A percentile compares a stretch with the other conserved stretches of the same genome.
Evolutionary conservation across 1,140 invertebrate genomes (phyloP).

Genomic region (Caenorhabditis tropicalis): DNA sequence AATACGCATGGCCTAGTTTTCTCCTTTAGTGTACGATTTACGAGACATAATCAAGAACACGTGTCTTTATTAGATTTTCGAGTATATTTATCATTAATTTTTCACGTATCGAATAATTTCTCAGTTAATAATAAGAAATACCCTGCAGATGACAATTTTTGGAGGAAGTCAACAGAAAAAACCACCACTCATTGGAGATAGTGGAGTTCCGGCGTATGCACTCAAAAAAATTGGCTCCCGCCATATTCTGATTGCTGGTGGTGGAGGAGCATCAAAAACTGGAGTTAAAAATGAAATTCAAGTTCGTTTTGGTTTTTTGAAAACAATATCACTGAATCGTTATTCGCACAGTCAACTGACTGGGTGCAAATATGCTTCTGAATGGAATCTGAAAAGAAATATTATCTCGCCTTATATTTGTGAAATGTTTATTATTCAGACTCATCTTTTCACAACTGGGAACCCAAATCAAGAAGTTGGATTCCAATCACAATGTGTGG

Average conservation of each 20-base stretch:
- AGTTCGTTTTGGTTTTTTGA: slow-evolving; percentile 59
- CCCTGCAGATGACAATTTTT: slow-evolving; percentile 31
- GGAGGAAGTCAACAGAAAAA: not conserved
- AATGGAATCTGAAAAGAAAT: too few species aligned
- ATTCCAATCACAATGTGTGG: not conserved
- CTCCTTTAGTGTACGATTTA: not conserved
- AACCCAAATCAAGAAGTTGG: slow-evolving; percentile 6
- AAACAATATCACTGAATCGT: not conserved
- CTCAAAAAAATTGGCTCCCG: slow-evolving; percentile 87
- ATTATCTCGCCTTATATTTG: too few species aligned
- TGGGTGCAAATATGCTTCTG: too few species aligned
- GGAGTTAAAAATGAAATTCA: slow-evolving; percentile 92
- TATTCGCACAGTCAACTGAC: too few species aligned
- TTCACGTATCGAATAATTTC: too few species aligned
- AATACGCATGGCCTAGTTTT: not conserved
- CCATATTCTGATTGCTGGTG: slow-evolving; percentile 91
- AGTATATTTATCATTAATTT: too few species aligned
- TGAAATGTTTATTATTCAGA: slow-evolving; percentile 34
- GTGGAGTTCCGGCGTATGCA: slow-evolving; percentile 78
- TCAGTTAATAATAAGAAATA: too few species aligned
- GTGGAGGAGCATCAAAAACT: slow-evolving; percentile 91
- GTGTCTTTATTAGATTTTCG: not conserved
- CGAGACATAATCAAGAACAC: not conserved
- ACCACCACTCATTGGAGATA: not conserved
- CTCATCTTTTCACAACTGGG: slow-evolving; percentile 30